Evolutionary conservation across 2,113 vertebrate genomes (phyloP).

Genomic region (Hyperoodon ampullatus): DNA sequence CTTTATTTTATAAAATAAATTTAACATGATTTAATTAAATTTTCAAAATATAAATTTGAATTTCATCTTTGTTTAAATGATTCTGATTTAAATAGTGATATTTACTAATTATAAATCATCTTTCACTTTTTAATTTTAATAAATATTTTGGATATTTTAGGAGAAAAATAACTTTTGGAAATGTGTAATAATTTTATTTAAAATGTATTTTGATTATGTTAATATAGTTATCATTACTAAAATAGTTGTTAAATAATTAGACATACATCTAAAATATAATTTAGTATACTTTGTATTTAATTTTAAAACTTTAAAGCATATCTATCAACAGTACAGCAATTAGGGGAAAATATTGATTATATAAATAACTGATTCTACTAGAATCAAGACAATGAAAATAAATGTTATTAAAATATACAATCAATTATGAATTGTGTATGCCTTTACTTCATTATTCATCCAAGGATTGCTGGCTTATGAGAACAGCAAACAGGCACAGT

Average conservation of each 20-base stretch:
- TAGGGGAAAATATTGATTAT: background rate
- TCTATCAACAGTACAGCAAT: background rate
- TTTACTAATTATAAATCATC: background rate
- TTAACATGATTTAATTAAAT: background rate
- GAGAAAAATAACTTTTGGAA: background rate
- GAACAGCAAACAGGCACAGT: background rate
- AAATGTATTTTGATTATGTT: background rate
- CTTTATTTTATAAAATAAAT: background rate
- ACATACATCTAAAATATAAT: background rate
- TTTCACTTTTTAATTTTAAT: background rate
- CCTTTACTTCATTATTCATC: constrained; percentile 10
- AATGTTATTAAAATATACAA: background rate
- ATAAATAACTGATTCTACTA: background rate
- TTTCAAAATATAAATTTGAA: background rate
- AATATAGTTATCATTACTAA: background rate
- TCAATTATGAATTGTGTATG: background rate
- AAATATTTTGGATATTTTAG: background rate
- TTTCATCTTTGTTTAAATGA: background rate
- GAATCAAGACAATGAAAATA: background rate
- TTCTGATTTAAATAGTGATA: background rate
- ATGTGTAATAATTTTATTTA: background rate
- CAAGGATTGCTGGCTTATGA: background rate
- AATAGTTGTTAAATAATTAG: background rate
- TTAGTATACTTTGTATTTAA: background rate
- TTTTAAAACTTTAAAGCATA: background rate